phyloP scores from a whole-genome alignment of 2,888 invertebrate genomes.

The Caradrina kadenii region DNA sequence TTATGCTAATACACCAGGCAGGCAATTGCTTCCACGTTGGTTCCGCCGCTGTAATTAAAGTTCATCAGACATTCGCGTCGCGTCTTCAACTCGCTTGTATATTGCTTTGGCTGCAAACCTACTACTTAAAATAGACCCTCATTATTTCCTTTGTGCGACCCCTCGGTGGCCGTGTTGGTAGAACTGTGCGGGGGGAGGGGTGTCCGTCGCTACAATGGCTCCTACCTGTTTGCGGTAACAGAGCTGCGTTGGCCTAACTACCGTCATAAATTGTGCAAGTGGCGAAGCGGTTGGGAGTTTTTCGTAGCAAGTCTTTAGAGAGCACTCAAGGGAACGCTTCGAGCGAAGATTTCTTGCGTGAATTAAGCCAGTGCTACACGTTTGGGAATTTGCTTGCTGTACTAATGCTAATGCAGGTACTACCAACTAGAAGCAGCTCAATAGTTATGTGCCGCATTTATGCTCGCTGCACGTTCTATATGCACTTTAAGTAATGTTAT shows the following conservation, averaged over 20 bases:
- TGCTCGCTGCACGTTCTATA: constrained; percentile 43
- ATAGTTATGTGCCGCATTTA: constrained; percentile 64
- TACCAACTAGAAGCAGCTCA: constrained; percentile 50
- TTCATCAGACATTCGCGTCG: constrained; percentile 80
- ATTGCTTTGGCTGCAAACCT: constrained; percentile 72
- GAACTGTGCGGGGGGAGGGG: constrained; percentile 54
- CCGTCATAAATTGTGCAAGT: constrained; percentile 82
- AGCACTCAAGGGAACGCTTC: constrained; percentile 78
- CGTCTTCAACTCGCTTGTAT: constrained; percentile 76
- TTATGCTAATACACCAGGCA: constrained; percentile 82
- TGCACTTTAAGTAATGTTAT: constrained; percentile 36
- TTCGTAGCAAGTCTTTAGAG: constrained; percentile 79
- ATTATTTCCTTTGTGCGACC: constrained; percentile 65
- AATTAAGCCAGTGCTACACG: constrained; percentile 74
- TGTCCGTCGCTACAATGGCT: constrained; percentile 61
- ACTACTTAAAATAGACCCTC: constrained; percentile 67
- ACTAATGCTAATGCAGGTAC: constrained; percentile 72
- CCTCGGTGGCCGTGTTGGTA: constrained; percentile 59
- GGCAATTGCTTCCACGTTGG: constrained; percentile 79
- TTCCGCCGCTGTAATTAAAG: constrained; percentile 80
- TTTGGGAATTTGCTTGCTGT: constrained; percentile 70
- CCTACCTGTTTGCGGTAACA: constrained; percentile 75
- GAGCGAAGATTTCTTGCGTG: constrained; percentile 78
- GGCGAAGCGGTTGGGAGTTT: constrained; percentile 78
- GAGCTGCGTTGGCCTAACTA: constrained; percentile 80